These are phyloP conservation scores for Aporophyla lueneburgensis DNA, from an alignment of 2,888 invertebrate species.

Conservation along the genomic window DNA sequence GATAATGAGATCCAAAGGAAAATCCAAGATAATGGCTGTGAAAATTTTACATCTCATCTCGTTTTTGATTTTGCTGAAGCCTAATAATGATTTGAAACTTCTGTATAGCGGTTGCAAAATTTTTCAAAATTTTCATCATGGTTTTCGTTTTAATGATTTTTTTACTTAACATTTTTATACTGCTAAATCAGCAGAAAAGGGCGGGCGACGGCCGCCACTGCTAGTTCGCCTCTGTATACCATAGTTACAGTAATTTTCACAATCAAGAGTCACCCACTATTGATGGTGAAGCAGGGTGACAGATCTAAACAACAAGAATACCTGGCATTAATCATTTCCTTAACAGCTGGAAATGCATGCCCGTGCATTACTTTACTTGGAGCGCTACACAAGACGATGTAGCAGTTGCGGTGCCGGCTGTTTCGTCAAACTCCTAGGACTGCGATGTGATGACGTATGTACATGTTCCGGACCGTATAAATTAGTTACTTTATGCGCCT, in stretches of 20 bases:
- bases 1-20: too few relatives aligned
- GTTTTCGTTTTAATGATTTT: background rate
- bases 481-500: too few relatives aligned
- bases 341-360: constrained; percentile 90
- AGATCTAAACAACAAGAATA: background rate
- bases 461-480: too few relatives aligned
- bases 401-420: constrained; percentile 90
- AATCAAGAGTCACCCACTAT: too few relatives aligned
- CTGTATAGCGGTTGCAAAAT: too few relatives aligned
- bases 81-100: too few relatives aligned
- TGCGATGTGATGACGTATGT: constrained; percentile 78
- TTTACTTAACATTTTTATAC: background rate
- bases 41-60: too few relatives aligned
- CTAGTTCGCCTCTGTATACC: background rate
- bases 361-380: constrained; percentile 90
- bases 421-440: constrained; percentile 86
- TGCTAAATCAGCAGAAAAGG: background rate
- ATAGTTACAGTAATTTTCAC: background rate
- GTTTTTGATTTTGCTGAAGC: too few relatives aligned
- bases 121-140: too few relatives aligned
- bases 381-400: constrained; percentile 91
- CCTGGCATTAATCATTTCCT: constrained; percentile 2
- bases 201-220: background rate
- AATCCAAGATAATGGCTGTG: too few relatives aligned
- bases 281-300: background rate